Evolutionary conservation across 2,888 invertebrate genomes (phyloP).

Genomic region (Phengaris arion): DNA sequence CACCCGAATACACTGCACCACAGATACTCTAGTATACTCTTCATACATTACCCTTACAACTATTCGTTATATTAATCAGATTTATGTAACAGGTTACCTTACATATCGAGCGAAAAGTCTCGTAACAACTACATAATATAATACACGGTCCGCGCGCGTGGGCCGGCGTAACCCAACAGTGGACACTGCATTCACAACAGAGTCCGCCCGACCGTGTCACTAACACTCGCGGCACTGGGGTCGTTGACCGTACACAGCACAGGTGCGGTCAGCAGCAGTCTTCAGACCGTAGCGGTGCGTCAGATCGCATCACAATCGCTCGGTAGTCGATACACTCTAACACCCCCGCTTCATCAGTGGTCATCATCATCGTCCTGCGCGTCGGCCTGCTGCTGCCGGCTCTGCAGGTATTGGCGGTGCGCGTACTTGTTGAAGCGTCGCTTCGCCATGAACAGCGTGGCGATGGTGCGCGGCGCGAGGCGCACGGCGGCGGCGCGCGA

Average conservation of each 20-base stretch:
- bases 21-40: constrained; percentile 26
- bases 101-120: constrained; percentile 70
- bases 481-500: constrained; percentile 74
- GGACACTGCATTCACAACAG: background rate
- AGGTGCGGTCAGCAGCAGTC: constrained; percentile 17
- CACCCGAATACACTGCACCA: constrained; percentile 51
- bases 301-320: constrained; percentile 26
- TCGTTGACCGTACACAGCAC: constrained; percentile 37
- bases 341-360: constrained; percentile 35
- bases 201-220: background rate
- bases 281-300: too few species aligned
- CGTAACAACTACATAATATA: constrained; percentile 55
- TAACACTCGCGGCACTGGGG: constrained; percentile 7
- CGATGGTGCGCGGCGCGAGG: constrained; percentile 72
- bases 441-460: constrained; percentile 77
- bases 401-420: constrained; percentile 70
- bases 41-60: constrained; percentile 55
- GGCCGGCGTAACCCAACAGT: background rate
- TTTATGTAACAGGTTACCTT: constrained; percentile 73
- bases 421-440: constrained; percentile 78
- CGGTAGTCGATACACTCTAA: background rate
- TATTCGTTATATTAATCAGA: constrained; percentile 73
- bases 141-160: constrained; percentile 47
- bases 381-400: constrained; percentile 42
- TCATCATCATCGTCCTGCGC: constrained; percentile 26